Conservation (phyloP, 2,888 invertebrate species). For the Hyalella azteca region DNA sequence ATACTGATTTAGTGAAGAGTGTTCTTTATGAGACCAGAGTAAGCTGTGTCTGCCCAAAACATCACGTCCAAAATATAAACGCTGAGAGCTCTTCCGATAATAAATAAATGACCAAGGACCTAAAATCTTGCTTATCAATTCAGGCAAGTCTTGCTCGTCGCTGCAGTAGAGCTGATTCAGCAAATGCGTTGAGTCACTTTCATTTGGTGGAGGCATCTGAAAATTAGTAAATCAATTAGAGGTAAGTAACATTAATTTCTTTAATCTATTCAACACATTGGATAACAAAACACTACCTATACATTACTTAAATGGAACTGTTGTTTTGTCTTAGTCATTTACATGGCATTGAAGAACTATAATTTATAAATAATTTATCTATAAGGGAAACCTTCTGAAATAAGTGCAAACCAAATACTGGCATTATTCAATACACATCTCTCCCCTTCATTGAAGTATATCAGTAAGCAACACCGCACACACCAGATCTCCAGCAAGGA, state of each 20-base stretch:
- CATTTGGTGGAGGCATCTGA: neutral
- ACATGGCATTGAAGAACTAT: no score
- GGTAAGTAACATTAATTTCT: no score
- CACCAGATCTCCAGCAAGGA: constrained; percentile 70
- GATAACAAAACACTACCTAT: no score
- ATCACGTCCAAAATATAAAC: constrained; percentile 84
- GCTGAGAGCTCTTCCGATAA: constrained; percentile 69
- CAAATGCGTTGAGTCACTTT: neutral
- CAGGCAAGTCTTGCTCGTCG: constrained; percentile 61
- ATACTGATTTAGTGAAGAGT: neutral
- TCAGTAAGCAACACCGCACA: no score
- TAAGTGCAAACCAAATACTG: no score
- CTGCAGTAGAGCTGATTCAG: neutral
- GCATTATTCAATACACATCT: no score
- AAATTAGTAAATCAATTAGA: neutral
- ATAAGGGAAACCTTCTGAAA: no score
- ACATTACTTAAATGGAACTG: no score
- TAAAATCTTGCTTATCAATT: constrained; percentile 69
- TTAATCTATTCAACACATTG: no score
- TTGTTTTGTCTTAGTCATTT: neutral
- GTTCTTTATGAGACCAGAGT: constrained; percentile 64
- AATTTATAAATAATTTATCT: no score
- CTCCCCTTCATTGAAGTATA: no score
- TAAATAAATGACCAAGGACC: constrained; percentile 88
- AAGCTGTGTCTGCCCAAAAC: constrained; percentile 84